Conservation (phyloP, 2,888 invertebrate species). For the Galerucella nymphaeae region DNA sequence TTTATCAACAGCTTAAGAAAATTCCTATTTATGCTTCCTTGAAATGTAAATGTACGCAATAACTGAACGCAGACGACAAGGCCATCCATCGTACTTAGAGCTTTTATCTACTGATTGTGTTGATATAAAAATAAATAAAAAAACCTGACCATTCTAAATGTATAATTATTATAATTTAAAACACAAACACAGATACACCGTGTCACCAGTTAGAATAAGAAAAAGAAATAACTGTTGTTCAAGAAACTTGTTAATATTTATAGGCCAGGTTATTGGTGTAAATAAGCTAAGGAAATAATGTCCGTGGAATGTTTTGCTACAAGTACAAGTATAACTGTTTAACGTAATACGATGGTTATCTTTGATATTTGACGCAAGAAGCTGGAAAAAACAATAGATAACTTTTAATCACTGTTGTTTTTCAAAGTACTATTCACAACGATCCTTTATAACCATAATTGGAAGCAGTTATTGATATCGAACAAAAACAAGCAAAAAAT, state of each 20-base stretch:
- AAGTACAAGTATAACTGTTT: neutral
- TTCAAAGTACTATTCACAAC: too few species aligned
- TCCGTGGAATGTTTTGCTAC: neutral
- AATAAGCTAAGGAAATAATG: neutral
- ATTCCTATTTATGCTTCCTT: neutral
- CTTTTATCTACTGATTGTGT: neutral
- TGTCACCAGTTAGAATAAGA: conserved; percentile 6
- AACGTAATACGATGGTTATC: neutral
- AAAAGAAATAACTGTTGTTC: neutral
- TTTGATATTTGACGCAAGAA: too few species aligned
- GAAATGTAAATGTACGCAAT: conserved; percentile 6
- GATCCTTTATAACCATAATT: too few species aligned
- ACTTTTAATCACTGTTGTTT: too few species aligned
- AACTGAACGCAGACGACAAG: neutral
- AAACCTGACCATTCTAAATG: conserved; percentile 8
- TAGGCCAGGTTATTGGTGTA: neutral
- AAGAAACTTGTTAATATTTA: neutral
- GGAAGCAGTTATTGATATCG: too few species aligned
- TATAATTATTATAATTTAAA: neutral
- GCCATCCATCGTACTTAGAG: neutral
- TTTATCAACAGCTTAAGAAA: neutral
- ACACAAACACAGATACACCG: neutral
- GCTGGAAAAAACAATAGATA: too few species aligned
- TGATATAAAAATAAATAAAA: neutral
- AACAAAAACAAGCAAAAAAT: too few species aligned